These are phyloP conservation scores for Scrobipalpa atriplicella DNA, from an alignment of 2,888 invertebrate species.

Conservation along the genomic window DNA sequence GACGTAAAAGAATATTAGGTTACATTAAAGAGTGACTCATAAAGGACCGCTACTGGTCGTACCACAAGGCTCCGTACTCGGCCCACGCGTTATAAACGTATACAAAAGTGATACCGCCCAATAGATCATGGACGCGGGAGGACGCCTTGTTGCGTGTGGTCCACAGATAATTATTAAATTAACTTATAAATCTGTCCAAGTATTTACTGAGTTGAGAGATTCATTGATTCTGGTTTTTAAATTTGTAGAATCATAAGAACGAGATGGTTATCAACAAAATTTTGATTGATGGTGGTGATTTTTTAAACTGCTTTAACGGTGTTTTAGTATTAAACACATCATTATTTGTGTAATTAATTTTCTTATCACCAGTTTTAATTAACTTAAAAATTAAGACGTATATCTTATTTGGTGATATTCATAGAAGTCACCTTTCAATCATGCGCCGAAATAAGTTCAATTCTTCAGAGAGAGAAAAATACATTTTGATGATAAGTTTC, in stretches of 20 bases:
- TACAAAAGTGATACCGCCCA: conserved; percentile 32
- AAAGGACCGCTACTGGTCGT: conserved; percentile 42
- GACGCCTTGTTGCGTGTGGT: conserved; percentile 48
- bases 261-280: conserved; percentile 16
- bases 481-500: too few species aligned
- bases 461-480: too few species aligned
- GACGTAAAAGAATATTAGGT: background rate
- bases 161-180: conserved; percentile 36
- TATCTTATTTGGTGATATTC: background rate
- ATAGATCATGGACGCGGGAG: conserved; percentile 48
- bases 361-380: background rate
- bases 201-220: conserved; percentile 28
- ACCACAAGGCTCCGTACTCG: conserved; percentile 41
- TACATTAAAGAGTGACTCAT: conserved; percentile 37
- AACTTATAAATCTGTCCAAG: conserved; percentile 32
- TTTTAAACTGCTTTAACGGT: background rate
- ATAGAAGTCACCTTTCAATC: too few species aligned
- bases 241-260: conserved; percentile 4
- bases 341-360: background rate
- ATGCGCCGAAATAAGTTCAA: too few species aligned
- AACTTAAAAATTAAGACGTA: background rate
- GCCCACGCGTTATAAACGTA: conserved; percentile 45
- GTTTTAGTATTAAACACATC: background rate
- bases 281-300: conserved; percentile 5
- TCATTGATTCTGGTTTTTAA: conserved; percentile 11